phyloP scores from a whole-genome alignment of 2,113 vertebrate species.

The Calyptommatus sinebrachiatus region DNA sequence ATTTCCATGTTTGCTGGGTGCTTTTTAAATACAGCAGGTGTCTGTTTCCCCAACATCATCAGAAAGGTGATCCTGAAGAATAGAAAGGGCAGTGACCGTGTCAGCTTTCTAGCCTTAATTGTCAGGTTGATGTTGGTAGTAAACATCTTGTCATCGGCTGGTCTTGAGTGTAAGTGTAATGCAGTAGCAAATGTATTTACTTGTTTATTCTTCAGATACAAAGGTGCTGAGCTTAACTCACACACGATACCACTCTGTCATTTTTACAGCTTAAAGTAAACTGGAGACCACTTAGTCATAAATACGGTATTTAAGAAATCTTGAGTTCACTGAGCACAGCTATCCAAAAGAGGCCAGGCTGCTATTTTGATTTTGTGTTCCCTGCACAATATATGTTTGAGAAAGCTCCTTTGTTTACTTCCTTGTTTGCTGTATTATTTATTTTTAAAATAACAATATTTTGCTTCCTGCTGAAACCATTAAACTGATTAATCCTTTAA shows the following conservation, averaged over 20 bases:
- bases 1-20: background rate
- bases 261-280: slow-evolving; percentile 23
- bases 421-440: background rate
- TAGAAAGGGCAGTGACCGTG: background rate
- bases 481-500: background rate
- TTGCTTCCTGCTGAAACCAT: background rate
- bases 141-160: slow-evolving; percentile 6
- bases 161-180: slow-evolving; percentile 1
- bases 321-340: background rate
- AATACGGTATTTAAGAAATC: slow-evolving; percentile 21
- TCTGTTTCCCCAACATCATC: background rate
- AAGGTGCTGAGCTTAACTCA: slow-evolving; percentile 23
- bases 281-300: slow-evolving; percentile 21
- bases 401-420: background rate
- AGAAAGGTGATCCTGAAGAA: background rate
- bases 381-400: background rate
- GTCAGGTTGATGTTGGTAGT: slow-evolving; percentile 9
- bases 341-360: background rate
- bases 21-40: background rate
- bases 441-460: background rate
- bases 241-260: slow-evolving; percentile 6
- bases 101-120: slow-evolving; percentile 4
- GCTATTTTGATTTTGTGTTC: too few relatives aligned
- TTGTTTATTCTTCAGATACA: slow-evolving; percentile 12
- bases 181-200: slow-evolving; percentile 10